phyloP scores from a whole-genome alignment of 2,888 invertebrate species.

The Agrochola circellaris region DNA sequence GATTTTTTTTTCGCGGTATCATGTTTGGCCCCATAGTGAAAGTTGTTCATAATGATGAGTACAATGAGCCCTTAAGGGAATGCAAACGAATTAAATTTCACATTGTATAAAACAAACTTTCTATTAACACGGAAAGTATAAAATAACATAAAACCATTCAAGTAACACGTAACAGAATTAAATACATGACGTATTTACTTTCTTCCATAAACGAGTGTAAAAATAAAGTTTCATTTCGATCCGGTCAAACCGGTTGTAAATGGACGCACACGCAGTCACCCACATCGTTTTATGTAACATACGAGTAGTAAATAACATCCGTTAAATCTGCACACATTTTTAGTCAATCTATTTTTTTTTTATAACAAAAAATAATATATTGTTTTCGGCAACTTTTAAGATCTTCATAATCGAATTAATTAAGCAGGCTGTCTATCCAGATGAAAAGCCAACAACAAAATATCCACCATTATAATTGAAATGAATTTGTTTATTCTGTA shows the following conservation, averaged over 20 bases:
- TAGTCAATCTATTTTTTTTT: not conserved
- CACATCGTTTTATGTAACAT: constrained; percentile 35
- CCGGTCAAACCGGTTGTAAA: constrained; percentile 43
- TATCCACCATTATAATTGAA: too few relatives aligned
- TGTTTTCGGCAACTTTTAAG: not conserved
- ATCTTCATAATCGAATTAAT: not conserved
- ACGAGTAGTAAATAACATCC: not conserved
- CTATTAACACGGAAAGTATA: not conserved
- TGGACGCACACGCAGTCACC: constrained; percentile 3
- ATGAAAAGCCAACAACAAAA: too few relatives aligned
- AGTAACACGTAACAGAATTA: constrained; percentile 20
- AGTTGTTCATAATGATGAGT: too few relatives aligned
- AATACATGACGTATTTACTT: constrained; percentile 22
- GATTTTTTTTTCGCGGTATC: too few relatives aligned
- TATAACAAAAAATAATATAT: not conserved
- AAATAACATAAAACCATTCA: not conserved
- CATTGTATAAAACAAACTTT: not conserved
- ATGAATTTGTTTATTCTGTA: too few relatives aligned
- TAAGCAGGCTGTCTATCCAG: too few relatives aligned
- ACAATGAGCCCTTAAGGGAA: too few relatives aligned
- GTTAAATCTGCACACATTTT: constrained; percentile 3
- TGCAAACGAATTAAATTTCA: too few relatives aligned
- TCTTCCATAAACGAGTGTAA: constrained; percentile 13
- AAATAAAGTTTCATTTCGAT: constrained; percentile 41
- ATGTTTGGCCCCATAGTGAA: too few relatives aligned